These are phyloP conservation scores for Aselliscus stoliczkanus DNA, from an alignment of 2,797 vertebrate species.

Conservation along the genomic window DNA sequence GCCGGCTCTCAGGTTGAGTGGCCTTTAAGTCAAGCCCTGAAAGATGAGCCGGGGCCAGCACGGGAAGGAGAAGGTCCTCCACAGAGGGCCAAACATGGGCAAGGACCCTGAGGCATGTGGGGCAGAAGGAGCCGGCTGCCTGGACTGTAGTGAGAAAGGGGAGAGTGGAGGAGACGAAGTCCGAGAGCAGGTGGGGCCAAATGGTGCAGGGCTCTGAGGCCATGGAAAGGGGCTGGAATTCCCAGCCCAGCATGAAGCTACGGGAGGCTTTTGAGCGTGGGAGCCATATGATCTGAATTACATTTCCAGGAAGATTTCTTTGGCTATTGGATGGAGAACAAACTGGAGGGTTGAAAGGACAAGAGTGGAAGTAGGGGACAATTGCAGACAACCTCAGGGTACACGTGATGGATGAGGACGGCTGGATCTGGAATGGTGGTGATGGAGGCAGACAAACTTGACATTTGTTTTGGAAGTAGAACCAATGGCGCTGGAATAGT, in stretches of 20 bases:
- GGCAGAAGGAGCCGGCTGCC: fast-evolving
- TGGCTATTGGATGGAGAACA: neutral
- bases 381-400: neutral
- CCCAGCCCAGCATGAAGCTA: neutral
- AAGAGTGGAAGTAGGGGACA: neutral
- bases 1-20: no score
- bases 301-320: neutral
- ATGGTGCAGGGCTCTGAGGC: neutral
- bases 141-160: neutral
- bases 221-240: no score
- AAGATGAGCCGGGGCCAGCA: fast-evolving
- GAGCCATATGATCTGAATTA: neutral
- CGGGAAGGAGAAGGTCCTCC: neutral
- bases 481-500: fast-evolving
- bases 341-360: neutral
- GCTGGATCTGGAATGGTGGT: neutral
- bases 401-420: neutral
- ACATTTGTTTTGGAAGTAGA: neutral
- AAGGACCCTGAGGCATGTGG: neutral
- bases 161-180: neutral
- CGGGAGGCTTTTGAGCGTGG: neutral
- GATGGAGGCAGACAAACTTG: neutral
- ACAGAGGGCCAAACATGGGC: neutral
- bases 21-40: neutral
- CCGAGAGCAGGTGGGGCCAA: fast-evolving